These are phyloP conservation scores for Xenopus laevis DNA, from an alignment of 2,113 vertebrate species.

Conservation along the genomic window DNA sequence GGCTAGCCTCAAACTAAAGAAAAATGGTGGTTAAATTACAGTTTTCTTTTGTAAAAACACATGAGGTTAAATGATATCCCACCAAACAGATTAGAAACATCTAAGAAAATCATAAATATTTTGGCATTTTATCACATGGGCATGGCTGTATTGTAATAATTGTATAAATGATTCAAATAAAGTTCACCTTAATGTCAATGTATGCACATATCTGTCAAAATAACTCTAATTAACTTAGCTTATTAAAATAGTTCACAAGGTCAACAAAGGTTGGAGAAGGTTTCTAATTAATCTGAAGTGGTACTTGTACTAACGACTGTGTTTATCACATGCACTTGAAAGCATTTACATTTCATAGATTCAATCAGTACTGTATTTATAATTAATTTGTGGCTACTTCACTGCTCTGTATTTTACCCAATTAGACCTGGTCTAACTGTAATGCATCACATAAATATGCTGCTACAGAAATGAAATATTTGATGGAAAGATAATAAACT, in stretches of 20 bases:
- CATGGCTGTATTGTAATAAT: slow-evolving; percentile 7
- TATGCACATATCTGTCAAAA: slow-evolving; percentile 11
- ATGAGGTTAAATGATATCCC: too few relatives aligned
- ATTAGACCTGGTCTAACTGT: background rate
- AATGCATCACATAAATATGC: background rate
- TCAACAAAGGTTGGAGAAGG: slow-evolving; percentile 23
- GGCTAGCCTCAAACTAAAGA: too few relatives aligned
- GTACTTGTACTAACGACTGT: slow-evolving; percentile 21
- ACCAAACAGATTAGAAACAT: too few relatives aligned
- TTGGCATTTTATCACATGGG: background rate
- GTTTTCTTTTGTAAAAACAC: too few relatives aligned
- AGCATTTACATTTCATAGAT: slow-evolving; percentile 7
- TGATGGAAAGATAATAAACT: background rate
- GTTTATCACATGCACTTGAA: slow-evolving; percentile 12
- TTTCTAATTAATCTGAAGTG: slow-evolving; percentile 34
- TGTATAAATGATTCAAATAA: slow-evolving; percentile 8
- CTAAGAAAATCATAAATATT: background rate
- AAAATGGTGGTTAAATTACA: too few relatives aligned
- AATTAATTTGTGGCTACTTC: slow-evolving; percentile 11
- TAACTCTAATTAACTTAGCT: slow-evolving; percentile 24
- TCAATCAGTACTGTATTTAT: slow-evolving; percentile 20
- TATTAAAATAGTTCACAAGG: slow-evolving; percentile 20
- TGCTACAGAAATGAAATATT: background rate
- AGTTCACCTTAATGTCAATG: slow-evolving; percentile 17
- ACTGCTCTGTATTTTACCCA: background rate